Evolutionary conservation across 1,140 invertebrate species (phyloP).

Genomic region (Ruditapes philippinarum): DNA sequence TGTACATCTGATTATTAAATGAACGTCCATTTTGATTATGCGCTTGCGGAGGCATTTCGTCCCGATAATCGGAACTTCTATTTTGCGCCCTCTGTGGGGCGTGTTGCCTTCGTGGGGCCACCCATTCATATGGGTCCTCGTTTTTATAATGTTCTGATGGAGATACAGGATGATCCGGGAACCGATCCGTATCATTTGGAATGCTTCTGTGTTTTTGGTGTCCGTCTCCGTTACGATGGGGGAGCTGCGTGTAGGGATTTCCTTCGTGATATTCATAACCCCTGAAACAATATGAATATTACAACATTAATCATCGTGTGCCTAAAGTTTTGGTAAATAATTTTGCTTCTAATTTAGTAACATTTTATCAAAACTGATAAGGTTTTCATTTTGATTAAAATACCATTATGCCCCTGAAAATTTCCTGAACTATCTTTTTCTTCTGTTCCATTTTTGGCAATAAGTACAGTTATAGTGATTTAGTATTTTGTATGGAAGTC

Average conservation of each 20-base stretch:
- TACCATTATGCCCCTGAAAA: too few species aligned
- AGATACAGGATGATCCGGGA: background rate
- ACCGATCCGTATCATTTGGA: slow-evolving; percentile 54
- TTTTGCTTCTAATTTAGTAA: too few species aligned
- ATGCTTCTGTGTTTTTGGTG: slow-evolving; percentile 46
- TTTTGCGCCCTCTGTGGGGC: slow-evolving; percentile 38
- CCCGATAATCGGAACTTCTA: slow-evolving; percentile 56
- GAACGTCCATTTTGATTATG: slow-evolving; percentile 67
- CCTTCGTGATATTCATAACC: slow-evolving; percentile 49
- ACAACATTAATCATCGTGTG: too few species aligned
- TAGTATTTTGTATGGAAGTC: too few species aligned
- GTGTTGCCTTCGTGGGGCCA: slow-evolving; percentile 67
- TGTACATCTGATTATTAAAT: slow-evolving; percentile 84
- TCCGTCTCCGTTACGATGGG: slow-evolving; percentile 12
- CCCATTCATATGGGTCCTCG: slow-evolving; percentile 82
- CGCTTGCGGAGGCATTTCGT: slow-evolving; percentile 31
- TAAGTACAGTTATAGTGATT: too few species aligned
- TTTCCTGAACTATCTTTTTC: too few species aligned
- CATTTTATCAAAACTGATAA: too few species aligned
- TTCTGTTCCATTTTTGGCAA: too few species aligned
- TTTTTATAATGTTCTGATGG: slow-evolving; percentile 35
- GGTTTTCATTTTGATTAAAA: too few species aligned
- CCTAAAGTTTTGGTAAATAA: too few species aligned
- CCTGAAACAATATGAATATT: too few species aligned
- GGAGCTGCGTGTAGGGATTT: slow-evolving; percentile 35